Base-by-base conservation (phyloP, 1,140 invertebrate species). In the Drosophila oshimai region DNA sequence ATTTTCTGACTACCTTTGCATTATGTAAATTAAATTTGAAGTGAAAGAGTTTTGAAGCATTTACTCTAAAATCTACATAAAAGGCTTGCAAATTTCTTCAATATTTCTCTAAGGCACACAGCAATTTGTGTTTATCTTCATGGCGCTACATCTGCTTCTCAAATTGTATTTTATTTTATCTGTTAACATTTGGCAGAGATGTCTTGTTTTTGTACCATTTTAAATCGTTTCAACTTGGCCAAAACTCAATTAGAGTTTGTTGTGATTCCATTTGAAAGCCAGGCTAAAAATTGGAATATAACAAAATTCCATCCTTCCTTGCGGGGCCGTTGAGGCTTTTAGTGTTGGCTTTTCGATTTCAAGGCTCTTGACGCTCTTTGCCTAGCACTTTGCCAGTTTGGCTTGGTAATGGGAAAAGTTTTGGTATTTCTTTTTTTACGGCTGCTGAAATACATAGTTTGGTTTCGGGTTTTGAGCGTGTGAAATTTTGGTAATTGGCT, bases 161-260 rank as follows among this genome's bases (percentile, higher is more conserved):
- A 47, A 65, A 39, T 65, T 67, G 42, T 50, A 41, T 65, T 65
- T 37, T 22, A 22, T 67, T 67, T 65, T 26, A 67, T 67, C 15
- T 39, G 61, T 28, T 50, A 67, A 67, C 45, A 65, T 37, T 50
- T 34, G 13, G n/a, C 18, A 18, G 9, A 13, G 7, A 4, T 28
- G 24, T 0, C n/a, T 31, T 37, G 26, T 28, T 62, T 47, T 65
- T 55, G 50, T 60, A 58, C 61, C 61, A 70, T 86, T 74, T 74
- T 53, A 74, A 86, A 54, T 36, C 53, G 50, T 78, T 78, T 51
- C 42, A 74, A 74, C 69, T 47, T 31, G 42, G 24, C 44, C 60
- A 6, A 60, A 84, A 86, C 80, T 80, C 80, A 84, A 84, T 84
- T 84, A 86, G 75, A 79, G 65, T 75, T 77, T 84, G 79, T 84